These are phyloP conservation scores for Brienomyrus longianalis DNA, from an alignment of 2,113 vertebrate species.

Conservation along the genomic window DNA sequence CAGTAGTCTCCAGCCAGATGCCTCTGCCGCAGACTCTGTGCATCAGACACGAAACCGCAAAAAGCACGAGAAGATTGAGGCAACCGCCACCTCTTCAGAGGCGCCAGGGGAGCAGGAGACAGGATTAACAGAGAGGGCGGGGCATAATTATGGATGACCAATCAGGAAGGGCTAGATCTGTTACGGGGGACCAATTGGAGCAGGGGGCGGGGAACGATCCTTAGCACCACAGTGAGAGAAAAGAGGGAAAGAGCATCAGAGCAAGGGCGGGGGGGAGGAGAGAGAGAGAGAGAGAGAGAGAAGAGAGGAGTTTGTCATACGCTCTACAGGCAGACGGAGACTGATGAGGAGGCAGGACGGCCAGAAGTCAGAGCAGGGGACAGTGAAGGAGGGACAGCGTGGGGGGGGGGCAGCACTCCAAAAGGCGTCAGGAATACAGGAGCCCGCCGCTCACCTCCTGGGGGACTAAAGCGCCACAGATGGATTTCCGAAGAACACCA, in stretches of 20 bases:
- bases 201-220: not conserved
- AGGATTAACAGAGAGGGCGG: not conserved
- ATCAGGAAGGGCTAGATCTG: not conserved
- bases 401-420: not conserved
- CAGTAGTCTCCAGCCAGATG: not conserved
- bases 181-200: not conserved
- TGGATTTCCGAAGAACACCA: not conserved
- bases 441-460: not conserved
- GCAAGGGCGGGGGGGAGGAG: slow-evolving; percentile 22
- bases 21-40: not conserved
- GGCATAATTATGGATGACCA: not conserved
- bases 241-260: slow-evolving; percentile 31
- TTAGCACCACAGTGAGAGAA: slow-evolving; percentile 9
- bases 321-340: not conserved
- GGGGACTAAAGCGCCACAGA: not conserved
- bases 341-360: slow-evolving; percentile 16
- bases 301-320: slow-evolving; percentile 18
- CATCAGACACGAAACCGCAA: not conserved
- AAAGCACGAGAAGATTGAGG: not conserved
- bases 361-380: not conserved
- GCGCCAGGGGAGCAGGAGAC: too few relatives aligned
- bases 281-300: slow-evolving; percentile 29
- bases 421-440: not conserved
- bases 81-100: not conserved
- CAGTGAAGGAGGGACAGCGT: not conserved